Evolutionary conservation across 2,113 vertebrate genomes (phyloP).

Genomic region (Phylloscopus trochilus): DNA sequence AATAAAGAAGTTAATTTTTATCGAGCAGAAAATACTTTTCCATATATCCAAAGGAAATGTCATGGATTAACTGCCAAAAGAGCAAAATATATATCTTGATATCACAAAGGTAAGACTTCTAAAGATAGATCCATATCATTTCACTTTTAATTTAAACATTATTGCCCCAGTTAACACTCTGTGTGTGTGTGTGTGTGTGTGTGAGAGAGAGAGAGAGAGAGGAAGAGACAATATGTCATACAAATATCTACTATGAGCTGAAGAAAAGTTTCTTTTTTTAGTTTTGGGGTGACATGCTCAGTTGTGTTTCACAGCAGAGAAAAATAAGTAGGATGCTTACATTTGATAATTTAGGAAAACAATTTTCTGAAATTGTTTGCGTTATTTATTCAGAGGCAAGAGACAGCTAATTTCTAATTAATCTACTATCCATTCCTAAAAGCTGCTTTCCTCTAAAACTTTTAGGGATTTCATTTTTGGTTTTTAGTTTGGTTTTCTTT

Average conservation of each 20-base stretch:
- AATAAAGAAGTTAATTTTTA: background rate
- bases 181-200: too few species aligned
- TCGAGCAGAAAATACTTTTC: background rate
- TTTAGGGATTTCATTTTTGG: background rate
- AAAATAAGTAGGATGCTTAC: background rate
- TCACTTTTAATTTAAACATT: background rate
- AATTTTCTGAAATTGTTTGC: background rate
- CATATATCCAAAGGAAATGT: background rate
- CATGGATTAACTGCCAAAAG: background rate
- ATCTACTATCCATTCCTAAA: background rate
- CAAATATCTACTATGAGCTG: background rate
- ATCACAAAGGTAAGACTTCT: background rate
- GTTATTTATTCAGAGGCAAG: background rate
- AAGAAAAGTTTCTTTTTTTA: background rate
- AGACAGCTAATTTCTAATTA: background rate
- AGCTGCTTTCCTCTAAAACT: background rate
- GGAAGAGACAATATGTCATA: background rate
- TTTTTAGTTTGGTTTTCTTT: background rate
- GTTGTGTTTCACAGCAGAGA: background rate
- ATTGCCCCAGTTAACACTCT: background rate
- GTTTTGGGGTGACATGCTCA: background rate
- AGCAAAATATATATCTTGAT: background rate
- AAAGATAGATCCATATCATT: background rate
- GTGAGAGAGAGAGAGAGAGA: too few species aligned
- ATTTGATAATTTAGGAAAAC: background rate